Base-by-base conservation (phyloP, 2,888 invertebrate species). In the Heliconius ethilla region DNA sequence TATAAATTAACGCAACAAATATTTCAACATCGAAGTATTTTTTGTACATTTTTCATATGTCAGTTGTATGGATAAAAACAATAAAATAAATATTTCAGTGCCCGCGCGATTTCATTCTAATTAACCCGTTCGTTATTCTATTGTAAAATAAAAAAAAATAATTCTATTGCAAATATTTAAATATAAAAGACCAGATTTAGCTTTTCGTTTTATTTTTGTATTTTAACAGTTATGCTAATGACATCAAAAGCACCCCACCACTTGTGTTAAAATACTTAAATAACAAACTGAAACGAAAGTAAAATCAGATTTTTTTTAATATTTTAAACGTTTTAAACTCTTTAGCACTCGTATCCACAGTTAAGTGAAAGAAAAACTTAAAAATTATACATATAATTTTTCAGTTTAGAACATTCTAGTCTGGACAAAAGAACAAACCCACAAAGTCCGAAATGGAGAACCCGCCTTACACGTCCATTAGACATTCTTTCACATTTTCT, bases 381-480 rank as follows among this genome's bases (percentile, higher is more conserved):
- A 29, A 74, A 73, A 69, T 74, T 67, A 77, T 77, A 67, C 73
- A 62, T 22, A 67, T 22, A 29, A 77, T 74, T 77, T 74, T 74
- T 69, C 74, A 69, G 33, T 74, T 73, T 77, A 77, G 59, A 74
- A 77, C 74, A 77, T 66, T 77, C 73, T 74, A 37, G 62, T 74
- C 29, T 74, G 74, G 62, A 74, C 77, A 74, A 77, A 77, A 74
- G 77, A 74, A 73, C 59, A 55, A 67, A 77, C 73, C 77, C 77
- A 65, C 77, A 73, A 74, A 77, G 77, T 75, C 78, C 75, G 66
- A 78, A 78, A 72, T 70, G 65, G 59, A 75, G 67, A 70, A 75
- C 75, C 75, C 77, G 77, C 72, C 74, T 75, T 77, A 72, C 77
- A 70, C 77, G 77, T 77, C 79, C 77, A 77, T 79, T 79, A 77